phyloP scores from a whole-genome alignment of 92 coral and sea anemone species.

The Zoanthus gigantus region DNA sequence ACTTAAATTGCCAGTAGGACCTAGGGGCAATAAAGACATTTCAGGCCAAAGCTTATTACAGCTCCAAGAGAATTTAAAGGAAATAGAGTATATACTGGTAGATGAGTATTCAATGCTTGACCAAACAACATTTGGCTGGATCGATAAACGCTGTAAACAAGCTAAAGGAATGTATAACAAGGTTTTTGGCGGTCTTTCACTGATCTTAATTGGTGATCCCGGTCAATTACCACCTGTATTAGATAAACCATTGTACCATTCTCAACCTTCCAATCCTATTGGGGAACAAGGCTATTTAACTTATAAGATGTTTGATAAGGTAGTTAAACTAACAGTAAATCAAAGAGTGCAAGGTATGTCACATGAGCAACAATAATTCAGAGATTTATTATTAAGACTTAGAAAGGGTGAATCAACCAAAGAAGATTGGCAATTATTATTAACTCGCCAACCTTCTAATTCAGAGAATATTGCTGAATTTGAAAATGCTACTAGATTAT shows the following conservation, averaged over 20 bases:
- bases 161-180: slow-evolving; percentile 56
- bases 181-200: slow-evolving; percentile 57
- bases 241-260: slow-evolving; percentile 71
- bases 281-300: slow-evolving; percentile 70
- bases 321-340: slow-evolving; percentile 64
- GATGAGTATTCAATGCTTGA: slow-evolving; percentile 83
- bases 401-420: slow-evolving; percentile 62
- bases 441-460: slow-evolving; percentile 57
- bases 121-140: slow-evolving; percentile 68
- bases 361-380: slow-evolving; percentile 44
- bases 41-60: slow-evolving; percentile 4
- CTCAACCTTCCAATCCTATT: slow-evolving; percentile 58
- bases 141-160: slow-evolving; percentile 62
- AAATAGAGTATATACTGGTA: slow-evolving; percentile 63
- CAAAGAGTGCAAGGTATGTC: slow-evolving; percentile 62
- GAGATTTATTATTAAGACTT: slow-evolving; percentile 56
- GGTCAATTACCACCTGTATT: neutral
- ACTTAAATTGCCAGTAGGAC: too few relatives aligned
- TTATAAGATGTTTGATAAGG: slow-evolving; percentile 59
- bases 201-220: slow-evolving; percentile 52
- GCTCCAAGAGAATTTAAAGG: slow-evolving; percentile 16
- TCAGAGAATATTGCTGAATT: slow-evolving; percentile 55
- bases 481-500: slow-evolving; percentile 53
- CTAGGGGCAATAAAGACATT: neutral
- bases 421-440: slow-evolving; percentile 68